Evolutionary conservation across 2,797 vertebrate genomes (phyloP), one percentile per base, ranked within the genome.

Genomic region (Megaceryle alcyon): DNA sequence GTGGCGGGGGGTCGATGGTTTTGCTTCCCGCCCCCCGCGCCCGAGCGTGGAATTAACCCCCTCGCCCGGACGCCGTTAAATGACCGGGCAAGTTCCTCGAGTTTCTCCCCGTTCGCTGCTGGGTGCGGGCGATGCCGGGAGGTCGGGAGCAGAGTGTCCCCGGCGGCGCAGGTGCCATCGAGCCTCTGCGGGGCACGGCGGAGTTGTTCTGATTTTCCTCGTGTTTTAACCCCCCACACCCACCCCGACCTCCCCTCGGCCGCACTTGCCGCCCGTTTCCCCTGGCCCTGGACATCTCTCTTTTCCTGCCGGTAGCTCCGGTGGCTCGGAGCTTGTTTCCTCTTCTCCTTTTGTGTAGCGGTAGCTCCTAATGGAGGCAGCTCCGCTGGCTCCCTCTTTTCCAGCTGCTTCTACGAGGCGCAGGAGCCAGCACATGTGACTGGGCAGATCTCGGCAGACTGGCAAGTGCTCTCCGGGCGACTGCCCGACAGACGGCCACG

Each of bases 381-480:
- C 86, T 95, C 80, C 26, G 54, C 82, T 60, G 93, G 88, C 94
- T 97, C 89, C 87, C 91, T 88, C 88, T 92, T 94, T 96, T 97
- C 96, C 93, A 96, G 94, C 94, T 95, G 92, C 90, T 97, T 97
- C 93, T 92, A 82, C 91, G 28, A 89, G 96, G 94, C 89, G 64
- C 93, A 72, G 90, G 89, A 93, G 86, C 91, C 86, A 87, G 92
- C 82, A n/a, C 88, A 93, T 96, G 95, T 95, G 95, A 95, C 93
- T 79, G 94, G 86, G 88, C 77, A 94, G 76, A 95, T 88, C 85
- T 49, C 65, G 39, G 90, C 89, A 80, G 85, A 25, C 87, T n/a
- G 17, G 68, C 59, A 14, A 95, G 96, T 54, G 66, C 64, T 93
- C 76, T 23, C 68, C 2, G 76, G 88, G 86, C 76, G 61, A 4